A percentile compares a stretch with the other conserved stretches of the same genome.
Evolutionary conservation across 2,888 invertebrate genomes (phyloP).

Genomic region (Drosophila nr. medialis): DNA sequence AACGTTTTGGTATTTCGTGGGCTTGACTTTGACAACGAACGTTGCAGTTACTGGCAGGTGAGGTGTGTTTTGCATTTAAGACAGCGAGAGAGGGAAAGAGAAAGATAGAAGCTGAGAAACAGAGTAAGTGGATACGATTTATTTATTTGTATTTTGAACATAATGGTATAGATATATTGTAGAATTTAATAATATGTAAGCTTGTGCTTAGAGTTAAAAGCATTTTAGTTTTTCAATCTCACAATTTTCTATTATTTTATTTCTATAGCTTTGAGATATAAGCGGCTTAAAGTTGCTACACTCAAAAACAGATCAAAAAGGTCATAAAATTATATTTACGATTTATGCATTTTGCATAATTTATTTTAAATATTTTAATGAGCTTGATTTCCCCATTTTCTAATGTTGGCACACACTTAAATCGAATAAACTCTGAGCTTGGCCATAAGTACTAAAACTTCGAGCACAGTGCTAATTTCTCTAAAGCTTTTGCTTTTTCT

Average conservation of each 20-base stretch:
- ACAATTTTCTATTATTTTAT: neutral
- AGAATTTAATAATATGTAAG: neutral
- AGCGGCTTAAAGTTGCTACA: neutral
- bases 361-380: neutral
- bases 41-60: slow-evolving; percentile 49
- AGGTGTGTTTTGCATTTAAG: slow-evolving; percentile 24
- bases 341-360: neutral
- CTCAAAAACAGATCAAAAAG: neutral
- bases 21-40: slow-evolving; percentile 66
- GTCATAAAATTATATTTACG: neutral
- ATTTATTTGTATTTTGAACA: neutral
- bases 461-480: neutral
- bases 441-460: neutral
- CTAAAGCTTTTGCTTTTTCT: slow-evolving; percentile 9
- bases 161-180: neutral
- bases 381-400: neutral
- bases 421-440: neutral
- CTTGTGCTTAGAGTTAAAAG: neutral
- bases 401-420: neutral
- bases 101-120: neutral
- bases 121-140: neutral
- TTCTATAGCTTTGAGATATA: neutral
- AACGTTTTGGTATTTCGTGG: slow-evolving; percentile 55
- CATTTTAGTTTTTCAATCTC: neutral
- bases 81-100: neutral